Conservation (phyloP, 2,888 invertebrate species). For the Ormyrus pomaceus region DNA sequence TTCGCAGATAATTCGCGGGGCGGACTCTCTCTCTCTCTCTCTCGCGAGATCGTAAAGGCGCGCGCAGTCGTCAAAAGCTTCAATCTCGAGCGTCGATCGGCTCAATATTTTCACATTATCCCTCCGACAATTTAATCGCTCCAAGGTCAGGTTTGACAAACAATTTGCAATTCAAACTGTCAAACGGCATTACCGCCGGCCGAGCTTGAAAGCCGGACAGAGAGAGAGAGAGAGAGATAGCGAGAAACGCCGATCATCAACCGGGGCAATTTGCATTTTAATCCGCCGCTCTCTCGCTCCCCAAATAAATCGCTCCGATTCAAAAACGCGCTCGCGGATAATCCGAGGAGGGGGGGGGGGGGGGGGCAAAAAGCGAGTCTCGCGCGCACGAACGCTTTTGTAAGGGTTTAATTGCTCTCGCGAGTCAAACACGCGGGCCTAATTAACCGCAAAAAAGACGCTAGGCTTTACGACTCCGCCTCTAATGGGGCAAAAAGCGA, state of each 20-base stretch:
- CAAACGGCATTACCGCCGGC: background rate
- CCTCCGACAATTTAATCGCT: too few species aligned
- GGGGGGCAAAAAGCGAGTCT: constrained; percentile 17
- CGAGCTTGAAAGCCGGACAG: too few species aligned
- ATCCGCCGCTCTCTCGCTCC: constrained; percentile 5
- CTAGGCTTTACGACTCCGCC: background rate
- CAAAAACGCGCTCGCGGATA: constrained; percentile 24
- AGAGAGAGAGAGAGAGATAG: background rate
- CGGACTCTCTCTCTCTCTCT: too few species aligned
- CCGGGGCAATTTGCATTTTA: constrained; percentile 44
- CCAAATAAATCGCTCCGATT: constrained; percentile 47
- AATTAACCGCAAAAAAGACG: constrained; percentile 32
- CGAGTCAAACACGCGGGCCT: constrained; percentile 33
- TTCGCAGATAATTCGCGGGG: too few species aligned
- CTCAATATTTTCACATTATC: too few species aligned
- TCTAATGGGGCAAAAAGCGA: constrained; percentile 3
- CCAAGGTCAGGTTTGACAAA: too few species aligned
- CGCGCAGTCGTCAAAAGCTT: too few species aligned
- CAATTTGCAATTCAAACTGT: background rate
- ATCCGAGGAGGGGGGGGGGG: constrained; percentile 5
- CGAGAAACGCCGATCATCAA: constrained; percentile 3
- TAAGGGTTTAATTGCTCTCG: constrained; percentile 43
- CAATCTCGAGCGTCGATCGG: too few species aligned
- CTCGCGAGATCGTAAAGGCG: too few species aligned
- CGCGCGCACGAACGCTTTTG: constrained; percentile 23